Base-by-base conservation (phyloP, 2,888 invertebrate genomes). In the Agrotis puta region DNA sequence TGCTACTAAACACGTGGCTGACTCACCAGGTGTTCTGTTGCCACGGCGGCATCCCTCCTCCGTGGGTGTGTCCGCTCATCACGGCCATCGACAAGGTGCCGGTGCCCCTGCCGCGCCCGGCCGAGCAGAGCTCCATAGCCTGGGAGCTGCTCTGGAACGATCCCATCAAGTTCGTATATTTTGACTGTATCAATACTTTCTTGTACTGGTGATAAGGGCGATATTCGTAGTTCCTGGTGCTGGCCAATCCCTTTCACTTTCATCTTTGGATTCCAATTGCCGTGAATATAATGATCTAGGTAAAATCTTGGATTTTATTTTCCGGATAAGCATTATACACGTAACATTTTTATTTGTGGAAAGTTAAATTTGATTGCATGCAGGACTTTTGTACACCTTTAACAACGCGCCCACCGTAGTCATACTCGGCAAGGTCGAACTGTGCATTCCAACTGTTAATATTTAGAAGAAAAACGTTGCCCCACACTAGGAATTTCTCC, bases 111-210 rank as follows among this genome's bases (percentile, higher is more conserved):
- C 89, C 94, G 33, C 96, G 97, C 69, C 98, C 98, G 0, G 97
- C 97, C 58, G 94, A 95, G 53, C 97, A 98, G 89, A 97, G 97
- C 89, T 96, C 97, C n/a, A 92, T 98, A 66, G 98, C 98, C 2
- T 98, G 98, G 98, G 98, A 98, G 87, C 92, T 98, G 27, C 95
- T 98, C 92, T 98, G 98, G 98, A 98, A 98, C 89, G 98, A 98
- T 88, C 98, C 98, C 1, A 90, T 97, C 64, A 96, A 95, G 96
- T 96, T 84, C 85, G 89, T 63, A 69, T 6, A 24, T 11, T 7
- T 7, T 33, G 7, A 33, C 33, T 33, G 7, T 39, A 39, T 39
- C 9, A 11, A 39, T 39, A 39, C 39, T 39, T 39, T 39, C 39
- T 39, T 22, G 51, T 6, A 7, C 16, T 16, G 22, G 11, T 20